These are phyloP conservation scores for Trypoxylon attenuatum DNA, from an alignment of 2,888 invertebrate genomes.

Conservation along the genomic window DNA sequence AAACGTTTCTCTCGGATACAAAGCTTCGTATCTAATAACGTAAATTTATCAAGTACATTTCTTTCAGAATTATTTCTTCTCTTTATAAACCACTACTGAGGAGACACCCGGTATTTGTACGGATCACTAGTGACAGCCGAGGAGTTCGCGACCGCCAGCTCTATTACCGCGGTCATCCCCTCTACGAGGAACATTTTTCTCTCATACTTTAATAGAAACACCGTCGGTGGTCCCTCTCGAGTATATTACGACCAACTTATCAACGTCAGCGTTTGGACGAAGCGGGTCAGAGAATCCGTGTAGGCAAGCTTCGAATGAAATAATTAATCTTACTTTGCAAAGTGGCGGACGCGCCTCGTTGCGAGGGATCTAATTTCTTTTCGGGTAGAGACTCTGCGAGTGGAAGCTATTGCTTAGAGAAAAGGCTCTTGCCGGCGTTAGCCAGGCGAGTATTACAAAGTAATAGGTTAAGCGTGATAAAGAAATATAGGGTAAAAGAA, in stretches of 20 bases:
- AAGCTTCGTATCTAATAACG: no score
- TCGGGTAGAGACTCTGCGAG: background rate
- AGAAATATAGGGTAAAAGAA: conserved; percentile 23
- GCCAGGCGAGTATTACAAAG: conserved; percentile 23
- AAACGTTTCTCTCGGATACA: no score
- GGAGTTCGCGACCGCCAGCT: no score
- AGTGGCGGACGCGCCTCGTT: conserved; percentile 16
- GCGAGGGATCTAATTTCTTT: conserved; percentile 28
- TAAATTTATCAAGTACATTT: no score
- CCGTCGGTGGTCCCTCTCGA: background rate
- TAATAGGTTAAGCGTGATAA: conserved; percentile 41
- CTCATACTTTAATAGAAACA: background rate
- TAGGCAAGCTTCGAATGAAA: background rate
- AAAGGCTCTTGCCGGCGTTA: conserved; percentile 10
- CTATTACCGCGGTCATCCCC: no score
- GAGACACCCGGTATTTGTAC: no score
- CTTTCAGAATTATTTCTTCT: no score
- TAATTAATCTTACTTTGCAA: conserved; percentile 26
- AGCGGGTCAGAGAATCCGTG: background rate
- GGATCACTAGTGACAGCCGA: no score
- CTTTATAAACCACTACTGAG: no score
- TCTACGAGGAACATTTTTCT: no score
- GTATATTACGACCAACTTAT: background rate
- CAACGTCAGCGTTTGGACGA: background rate
- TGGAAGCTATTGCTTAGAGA: background rate